A percentile compares a stretch with the other conserved stretches of the same genome.
These are phyloP conservation scores for Tanytarsus gracilentus DNA, from an alignment of 2,888 invertebrate species.

Conservation along the genomic window DNA sequence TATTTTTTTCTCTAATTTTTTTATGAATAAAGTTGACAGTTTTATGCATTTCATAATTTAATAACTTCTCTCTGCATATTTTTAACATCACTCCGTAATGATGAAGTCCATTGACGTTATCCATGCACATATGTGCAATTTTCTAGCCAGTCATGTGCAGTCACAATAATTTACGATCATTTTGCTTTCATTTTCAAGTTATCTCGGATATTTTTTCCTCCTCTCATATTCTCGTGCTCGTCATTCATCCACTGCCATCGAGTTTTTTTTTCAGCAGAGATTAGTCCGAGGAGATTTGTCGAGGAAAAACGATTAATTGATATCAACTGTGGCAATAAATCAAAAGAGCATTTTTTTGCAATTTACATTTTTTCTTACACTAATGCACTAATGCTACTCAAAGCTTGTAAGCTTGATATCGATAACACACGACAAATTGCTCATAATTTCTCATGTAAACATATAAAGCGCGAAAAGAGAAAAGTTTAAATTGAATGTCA, in stretches of 20 bases:
- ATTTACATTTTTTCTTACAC: conserved; percentile 1
- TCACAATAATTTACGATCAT: conserved; percentile 8
- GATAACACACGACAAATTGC: conserved; percentile 24
- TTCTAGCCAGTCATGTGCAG: background rate
- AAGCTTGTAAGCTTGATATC: conserved; percentile 1
- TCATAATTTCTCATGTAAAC: too few species aligned
- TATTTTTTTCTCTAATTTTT: too few species aligned
- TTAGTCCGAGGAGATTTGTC: conserved; percentile 8
- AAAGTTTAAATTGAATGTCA: too few species aligned
- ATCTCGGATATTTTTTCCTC: background rate
- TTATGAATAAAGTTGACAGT: too few species aligned
- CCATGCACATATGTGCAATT: background rate
- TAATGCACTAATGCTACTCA: background rate
- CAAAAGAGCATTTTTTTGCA: conserved; percentile 17
- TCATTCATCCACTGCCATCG: background rate
- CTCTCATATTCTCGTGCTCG: background rate
- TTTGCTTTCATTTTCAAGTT: conserved; percentile 7
- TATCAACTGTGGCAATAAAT: conserved; percentile 21
- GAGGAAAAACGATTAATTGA: conserved; percentile 23
- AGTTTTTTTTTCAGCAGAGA: background rate
- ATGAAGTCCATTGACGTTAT: too few species aligned
- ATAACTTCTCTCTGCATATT: too few species aligned
- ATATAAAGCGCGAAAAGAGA: too few species aligned
- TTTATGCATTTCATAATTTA: too few species aligned
- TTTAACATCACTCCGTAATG: too few species aligned